phyloP scores from a whole-genome alignment of 2,113 vertebrate genomes.

The Silurus asotus region DNA sequence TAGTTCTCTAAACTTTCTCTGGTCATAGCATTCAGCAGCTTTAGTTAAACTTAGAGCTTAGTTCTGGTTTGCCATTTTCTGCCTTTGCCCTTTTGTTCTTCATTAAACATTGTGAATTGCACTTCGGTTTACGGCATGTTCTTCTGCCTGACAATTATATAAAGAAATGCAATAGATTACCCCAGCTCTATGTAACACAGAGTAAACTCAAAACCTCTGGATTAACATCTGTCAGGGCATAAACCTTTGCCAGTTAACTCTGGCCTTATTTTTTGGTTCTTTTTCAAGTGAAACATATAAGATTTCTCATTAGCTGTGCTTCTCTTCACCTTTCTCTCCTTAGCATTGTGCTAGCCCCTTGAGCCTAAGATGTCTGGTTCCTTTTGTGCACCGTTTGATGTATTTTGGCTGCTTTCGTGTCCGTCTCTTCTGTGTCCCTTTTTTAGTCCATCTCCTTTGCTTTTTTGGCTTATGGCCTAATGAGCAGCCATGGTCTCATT shows the following conservation, averaged over 20 bases:
- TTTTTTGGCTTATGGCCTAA: conserved; percentile 38
- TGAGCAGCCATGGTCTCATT: conserved; percentile 45
- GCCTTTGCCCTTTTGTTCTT: too few species aligned
- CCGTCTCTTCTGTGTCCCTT: conserved; percentile 20
- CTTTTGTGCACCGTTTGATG: conserved; percentile 35
- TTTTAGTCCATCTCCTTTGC: conserved; percentile 43
- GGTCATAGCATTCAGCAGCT: too few species aligned
- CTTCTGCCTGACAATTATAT: too few species aligned
- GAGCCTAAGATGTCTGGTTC: conserved; percentile 33
- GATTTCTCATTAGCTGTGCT: conserved; percentile 21
- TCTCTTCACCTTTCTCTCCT: conserved; percentile 3
- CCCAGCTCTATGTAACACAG: not conserved
- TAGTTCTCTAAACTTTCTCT: too few species aligned
- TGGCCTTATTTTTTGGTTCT: not conserved
- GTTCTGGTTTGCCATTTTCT: too few species aligned
- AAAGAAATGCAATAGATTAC: not conserved
- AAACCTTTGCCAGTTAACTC: too few species aligned
- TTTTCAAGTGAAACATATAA: conserved; percentile 1
- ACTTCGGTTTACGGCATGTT: too few species aligned
- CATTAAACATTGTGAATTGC: too few species aligned
- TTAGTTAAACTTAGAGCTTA: too few species aligned
- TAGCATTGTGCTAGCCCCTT: conserved; percentile 3
- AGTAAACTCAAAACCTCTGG: not conserved
- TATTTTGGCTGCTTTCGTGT: conserved; percentile 27
- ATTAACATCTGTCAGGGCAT: not conserved